phyloP scores from a whole-genome alignment of 2,113 vertebrate species.

The Ibidorhyncha struthersii region DNA sequence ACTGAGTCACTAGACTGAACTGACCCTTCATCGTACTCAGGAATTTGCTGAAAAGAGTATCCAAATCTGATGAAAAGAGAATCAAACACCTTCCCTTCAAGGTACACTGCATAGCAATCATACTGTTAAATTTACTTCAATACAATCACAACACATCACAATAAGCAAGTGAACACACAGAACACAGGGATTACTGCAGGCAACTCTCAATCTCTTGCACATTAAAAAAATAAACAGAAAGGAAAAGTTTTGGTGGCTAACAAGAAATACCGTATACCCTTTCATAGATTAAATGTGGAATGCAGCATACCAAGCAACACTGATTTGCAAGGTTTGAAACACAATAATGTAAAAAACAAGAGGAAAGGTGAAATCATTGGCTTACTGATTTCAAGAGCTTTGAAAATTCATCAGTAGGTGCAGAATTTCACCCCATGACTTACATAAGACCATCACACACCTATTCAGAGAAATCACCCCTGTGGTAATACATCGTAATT shows the following conservation, averaged over 20 bases:
- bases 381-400: not conserved
- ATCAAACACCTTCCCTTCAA: not conserved
- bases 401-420: not conserved
- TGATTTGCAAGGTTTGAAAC: not conserved
- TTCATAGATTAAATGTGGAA: not conserved
- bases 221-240: not conserved
- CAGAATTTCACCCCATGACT: not conserved
- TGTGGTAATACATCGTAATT: not conserved
- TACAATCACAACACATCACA: not conserved
- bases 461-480: not conserved
- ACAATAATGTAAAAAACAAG: not conserved
- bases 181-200: not conserved
- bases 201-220: not conserved
- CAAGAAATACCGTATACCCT: not conserved
- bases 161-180: not conserved
- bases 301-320: not conserved
- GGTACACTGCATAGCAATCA: not conserved
- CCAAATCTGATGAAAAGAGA: not conserved
- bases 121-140: not conserved
- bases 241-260: not conserved
- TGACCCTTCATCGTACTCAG: not conserved
- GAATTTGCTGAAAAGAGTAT: not conserved
- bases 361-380: not conserved
- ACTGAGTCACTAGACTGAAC: not conserved
- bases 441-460: not conserved